These are phyloP conservation scores for Anoplolepis gracilipes DNA, from an alignment of 1,140 invertebrate genomes.

Conservation along the genomic window DNA sequence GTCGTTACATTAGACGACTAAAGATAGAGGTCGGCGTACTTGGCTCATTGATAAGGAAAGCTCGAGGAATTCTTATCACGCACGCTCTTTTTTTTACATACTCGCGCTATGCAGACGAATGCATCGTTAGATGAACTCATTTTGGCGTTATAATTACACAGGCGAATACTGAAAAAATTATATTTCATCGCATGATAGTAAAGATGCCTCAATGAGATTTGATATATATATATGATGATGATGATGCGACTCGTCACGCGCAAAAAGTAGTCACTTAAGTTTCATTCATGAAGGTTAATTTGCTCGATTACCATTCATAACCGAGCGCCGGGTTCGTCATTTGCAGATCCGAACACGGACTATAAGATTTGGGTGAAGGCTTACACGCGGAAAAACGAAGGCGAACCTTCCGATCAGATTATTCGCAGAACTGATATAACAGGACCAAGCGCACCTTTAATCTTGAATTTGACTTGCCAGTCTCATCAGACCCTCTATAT, in stretches of 20 bases:
- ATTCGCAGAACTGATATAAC: slow-evolving; percentile 92
- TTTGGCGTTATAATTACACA: not conserved
- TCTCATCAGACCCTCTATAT: slow-evolving; percentile 91
- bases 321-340: not conserved
- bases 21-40: slow-evolving; percentile 33
- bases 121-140: slow-evolving; percentile 37
- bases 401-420: slow-evolving; percentile 90
- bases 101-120: slow-evolving; percentile 13
- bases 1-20: slow-evolving; percentile 28
- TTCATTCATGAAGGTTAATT: not conserved
- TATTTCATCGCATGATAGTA: not conserved
- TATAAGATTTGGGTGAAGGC: slow-evolving; percentile 96
- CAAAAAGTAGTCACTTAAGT: slow-evolving; percentile 1
- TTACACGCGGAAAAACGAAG: slow-evolving; percentile 90
- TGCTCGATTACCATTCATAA: not conserved
- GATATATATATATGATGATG: not conserved
- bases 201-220: not conserved
- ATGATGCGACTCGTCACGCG: no score
- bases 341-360: slow-evolving; percentile 92
- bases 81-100: not conserved
- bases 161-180: not conserved
- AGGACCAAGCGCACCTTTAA: slow-evolving; percentile 92
- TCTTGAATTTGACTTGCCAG: slow-evolving; percentile 94
- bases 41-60: slow-evolving; percentile 56
- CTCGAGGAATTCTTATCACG: slow-evolving; percentile 50